Conservation (phyloP, 2,888 invertebrate genomes). For the Malthinus seriepunctatus region DNA sequence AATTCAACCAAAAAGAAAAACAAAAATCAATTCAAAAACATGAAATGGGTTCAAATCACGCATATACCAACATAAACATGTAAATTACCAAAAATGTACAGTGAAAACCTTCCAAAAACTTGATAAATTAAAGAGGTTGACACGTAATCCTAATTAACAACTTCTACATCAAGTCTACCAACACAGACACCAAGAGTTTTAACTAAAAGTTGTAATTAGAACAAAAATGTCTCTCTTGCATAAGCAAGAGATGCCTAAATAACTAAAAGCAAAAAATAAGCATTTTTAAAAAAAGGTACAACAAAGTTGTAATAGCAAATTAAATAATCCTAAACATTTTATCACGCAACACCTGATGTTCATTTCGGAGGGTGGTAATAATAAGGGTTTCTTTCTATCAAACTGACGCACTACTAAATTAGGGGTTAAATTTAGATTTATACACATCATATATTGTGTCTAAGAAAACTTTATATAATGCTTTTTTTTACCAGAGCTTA, state of each 20-base stretch:
- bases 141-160: constrained; percentile 3
- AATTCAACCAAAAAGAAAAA: not conserved
- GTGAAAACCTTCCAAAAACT: not conserved
- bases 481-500: no score
- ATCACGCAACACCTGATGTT: constrained; percentile 31
- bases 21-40: not conserved
- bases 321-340: constrained; percentile 13
- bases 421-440: constrained; percentile 28
- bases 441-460: no score
- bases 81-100: constrained; percentile 1
- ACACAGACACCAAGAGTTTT: no score
- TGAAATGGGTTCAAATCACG: not conserved
- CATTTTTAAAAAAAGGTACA: not conserved
- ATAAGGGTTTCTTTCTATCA: constrained; percentile 18
- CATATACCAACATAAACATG: not conserved
- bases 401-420: constrained; percentile 28
- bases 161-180: not conserved
- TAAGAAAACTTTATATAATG: no score
- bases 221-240: not conserved
- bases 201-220: not conserved
- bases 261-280: not conserved
- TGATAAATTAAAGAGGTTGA: not conserved
- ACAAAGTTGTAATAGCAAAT: not conserved
- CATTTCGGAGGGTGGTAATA: constrained; percentile 23
- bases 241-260: not conserved